phyloP scores from a whole-genome alignment of 2,797 vertebrate genomes.

The Tenualosa ilisha region DNA sequence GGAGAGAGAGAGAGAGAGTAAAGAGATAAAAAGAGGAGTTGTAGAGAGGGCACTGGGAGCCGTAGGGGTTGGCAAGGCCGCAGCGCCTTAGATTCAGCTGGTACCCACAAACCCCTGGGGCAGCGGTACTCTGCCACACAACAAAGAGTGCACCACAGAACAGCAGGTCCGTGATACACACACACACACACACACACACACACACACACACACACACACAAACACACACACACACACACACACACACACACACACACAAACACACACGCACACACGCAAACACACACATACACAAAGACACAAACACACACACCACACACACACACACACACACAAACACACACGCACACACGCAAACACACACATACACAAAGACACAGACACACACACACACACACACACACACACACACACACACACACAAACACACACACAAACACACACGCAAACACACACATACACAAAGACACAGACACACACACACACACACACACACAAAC shows the following conservation, averaged over 20 bases:
- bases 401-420: not conserved
- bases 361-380: slow-evolving; percentile 5
- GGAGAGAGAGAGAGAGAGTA: slow-evolving; percentile 54
- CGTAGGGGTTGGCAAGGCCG: slow-evolving; percentile 85
- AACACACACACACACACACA: not conserved
- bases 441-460: no score
- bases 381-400: not conserved
- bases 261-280: slow-evolving; percentile 23
- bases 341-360: not conserved
- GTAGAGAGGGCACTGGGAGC: slow-evolving; percentile 60
- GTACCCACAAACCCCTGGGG: slow-evolving; percentile 90
- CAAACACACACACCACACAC: no score
- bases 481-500: not conserved
- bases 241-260: not conserved
- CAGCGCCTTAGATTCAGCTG: slow-evolving; percentile 86
- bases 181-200: not conserved
- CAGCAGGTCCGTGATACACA: not conserved
- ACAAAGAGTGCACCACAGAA: slow-evolving; percentile 54
- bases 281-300: slow-evolving; percentile 57
- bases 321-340: not conserved
- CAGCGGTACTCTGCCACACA: slow-evolving; percentile 62
- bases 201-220: not conserved
- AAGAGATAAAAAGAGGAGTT: slow-evolving; percentile 68
- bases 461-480: no score
- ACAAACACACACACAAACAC: slow-evolving; percentile 22